Evolutionary conservation across 2,113 vertebrate species (phyloP).

Genomic region (Campylomormyrus tamandua): DNA sequence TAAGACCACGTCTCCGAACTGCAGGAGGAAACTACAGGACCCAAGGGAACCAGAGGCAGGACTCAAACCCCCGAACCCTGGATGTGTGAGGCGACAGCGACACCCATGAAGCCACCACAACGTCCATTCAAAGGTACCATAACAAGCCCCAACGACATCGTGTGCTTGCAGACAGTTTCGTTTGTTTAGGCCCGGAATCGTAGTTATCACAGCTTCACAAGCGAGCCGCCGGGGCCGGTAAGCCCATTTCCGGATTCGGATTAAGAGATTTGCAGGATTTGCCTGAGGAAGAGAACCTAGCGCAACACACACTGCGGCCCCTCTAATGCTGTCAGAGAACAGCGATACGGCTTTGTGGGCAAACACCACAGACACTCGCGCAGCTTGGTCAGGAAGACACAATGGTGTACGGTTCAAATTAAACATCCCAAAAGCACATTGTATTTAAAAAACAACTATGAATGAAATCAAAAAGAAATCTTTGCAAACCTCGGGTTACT

Average conservation of each 20-base stretch:
- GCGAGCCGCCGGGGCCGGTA: neutral
- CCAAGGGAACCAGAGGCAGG: neutral
- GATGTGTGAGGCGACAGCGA: neutral
- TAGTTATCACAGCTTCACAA: neutral
- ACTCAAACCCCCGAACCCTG: neutral
- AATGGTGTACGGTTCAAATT: neutral
- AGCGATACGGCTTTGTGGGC: neutral
- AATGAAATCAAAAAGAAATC: neutral
- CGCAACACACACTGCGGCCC: neutral
- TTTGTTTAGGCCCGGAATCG: neutral
- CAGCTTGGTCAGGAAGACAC: neutral
- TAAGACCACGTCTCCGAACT: neutral
- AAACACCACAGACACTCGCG: neutral
- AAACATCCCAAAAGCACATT: neutral
- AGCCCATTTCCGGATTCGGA: neutral
- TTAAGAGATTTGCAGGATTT: conserved; percentile 2
- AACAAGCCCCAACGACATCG: neutral
- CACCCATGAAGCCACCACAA: neutral
- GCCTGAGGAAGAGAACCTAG: neutral
- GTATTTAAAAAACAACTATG: neutral
- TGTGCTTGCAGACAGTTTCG: neutral
- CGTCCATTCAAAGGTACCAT: neutral
- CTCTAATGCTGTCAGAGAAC: neutral
- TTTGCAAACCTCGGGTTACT: neutral
- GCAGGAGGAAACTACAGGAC: neutral